Evolutionary conservation across 2,888 invertebrate species (phyloP).

Genomic region (Machimus atricapillus): DNA sequence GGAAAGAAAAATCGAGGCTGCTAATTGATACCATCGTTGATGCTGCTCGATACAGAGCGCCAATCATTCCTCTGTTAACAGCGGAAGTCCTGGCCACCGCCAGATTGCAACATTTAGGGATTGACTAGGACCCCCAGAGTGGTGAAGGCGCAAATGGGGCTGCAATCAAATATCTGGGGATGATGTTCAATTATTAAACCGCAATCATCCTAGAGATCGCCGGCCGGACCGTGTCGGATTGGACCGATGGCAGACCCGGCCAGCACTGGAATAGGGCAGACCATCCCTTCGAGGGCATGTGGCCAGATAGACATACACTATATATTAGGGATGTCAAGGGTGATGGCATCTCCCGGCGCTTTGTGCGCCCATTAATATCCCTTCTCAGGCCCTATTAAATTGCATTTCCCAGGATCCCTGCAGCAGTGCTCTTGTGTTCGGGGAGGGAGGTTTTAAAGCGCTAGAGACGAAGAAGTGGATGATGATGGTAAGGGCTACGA

Average conservation of each 20-base stretch:
- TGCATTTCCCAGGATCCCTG: not conserved
- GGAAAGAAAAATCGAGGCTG: not conserved
- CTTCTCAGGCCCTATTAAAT: not conserved
- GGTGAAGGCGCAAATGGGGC: not conserved
- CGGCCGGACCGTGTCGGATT: not conserved
- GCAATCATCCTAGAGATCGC: not conserved
- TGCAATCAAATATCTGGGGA: conserved; percentile 19
- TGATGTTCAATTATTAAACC: conserved; percentile 25
- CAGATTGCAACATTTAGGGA: not conserved
- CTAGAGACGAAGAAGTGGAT: not conserved
- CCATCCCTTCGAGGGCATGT: not conserved
- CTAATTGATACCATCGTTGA: not conserved
- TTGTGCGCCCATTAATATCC: not conserved
- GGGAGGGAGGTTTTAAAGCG: not conserved
- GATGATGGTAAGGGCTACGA: not conserved
- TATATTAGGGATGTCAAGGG: not conserved
- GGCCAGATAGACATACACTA: not conserved
- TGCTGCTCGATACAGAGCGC: not conserved
- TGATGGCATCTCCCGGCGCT: not conserved
- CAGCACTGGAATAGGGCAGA: not conserved
- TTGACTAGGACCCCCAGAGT: not conserved
- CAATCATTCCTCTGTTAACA: not conserved
- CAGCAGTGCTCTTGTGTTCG: not conserved
- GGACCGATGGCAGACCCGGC: not conserved
- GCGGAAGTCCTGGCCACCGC: not conserved